Base-by-base conservation (phyloP, 1,140 invertebrate genomes). In the Dendrolimus kikuchii region DNA sequence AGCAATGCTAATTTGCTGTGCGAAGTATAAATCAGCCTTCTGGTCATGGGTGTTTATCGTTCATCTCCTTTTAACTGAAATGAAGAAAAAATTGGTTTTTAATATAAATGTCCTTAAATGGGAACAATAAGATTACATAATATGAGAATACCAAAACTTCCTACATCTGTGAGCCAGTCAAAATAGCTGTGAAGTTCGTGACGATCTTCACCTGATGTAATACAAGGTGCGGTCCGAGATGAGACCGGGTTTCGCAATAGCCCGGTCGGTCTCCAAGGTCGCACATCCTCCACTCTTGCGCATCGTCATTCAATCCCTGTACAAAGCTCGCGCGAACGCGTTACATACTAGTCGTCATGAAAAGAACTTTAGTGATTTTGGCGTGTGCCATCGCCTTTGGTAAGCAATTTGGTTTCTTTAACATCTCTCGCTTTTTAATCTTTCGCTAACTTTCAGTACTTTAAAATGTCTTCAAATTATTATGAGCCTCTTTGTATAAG, bases 191-290 rank as follows among this genome's bases (percentile, higher is more conserved):
- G 23, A 23, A 23, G 23, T 10, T 9, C 42, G 38, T 49, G 40
- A 44, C 41, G 23, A 40, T 23, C 44, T 45, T 51, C 37, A 45
- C 23, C 62, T 81, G 68, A 64, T 70, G 73, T 77, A 74, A 72
- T 42, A 57, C 51, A 61, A 71, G 73, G 71, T 46, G 76, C 57
- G 74, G 67, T 60, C 40, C 43, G 47, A 68, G 72, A 74, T 74
- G 70, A 69, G 59, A 64, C 68, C 60, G 65, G 63, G 68, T 82
- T 75, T 71, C 68, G 61, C 70, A 72, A 78, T 51, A 47, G 49
- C 7, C 42, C 67, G 65, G 71, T 68, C 59, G 74, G 74, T 75
- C 77, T 68, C 66, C 76, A 79, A 83, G 77, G 78, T 76, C 75
- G 52, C 40, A 50, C 50, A 55, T 59, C 64, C 60, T 66, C 60